Conservation (phyloP, 1,140 invertebrate genomes). For the Drosophila bipectinata region DNA sequence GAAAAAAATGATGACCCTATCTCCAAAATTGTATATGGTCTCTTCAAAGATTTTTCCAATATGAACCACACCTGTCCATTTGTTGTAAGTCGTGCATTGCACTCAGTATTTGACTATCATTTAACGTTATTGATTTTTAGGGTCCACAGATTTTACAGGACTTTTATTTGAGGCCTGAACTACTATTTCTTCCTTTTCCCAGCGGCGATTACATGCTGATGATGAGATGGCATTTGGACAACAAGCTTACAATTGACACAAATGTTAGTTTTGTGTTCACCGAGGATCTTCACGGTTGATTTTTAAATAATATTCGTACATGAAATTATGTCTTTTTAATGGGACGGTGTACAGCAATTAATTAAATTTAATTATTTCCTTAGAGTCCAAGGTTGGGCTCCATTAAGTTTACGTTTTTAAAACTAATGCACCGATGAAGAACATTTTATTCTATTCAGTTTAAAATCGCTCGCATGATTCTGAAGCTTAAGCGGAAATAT, state of each 20-base stretch:
- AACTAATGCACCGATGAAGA: too few relatives aligned
- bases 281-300: constrained; percentile 5
- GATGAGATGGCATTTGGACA: constrained; percentile 2
- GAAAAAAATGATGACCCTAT: background rate
- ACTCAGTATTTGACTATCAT: background rate
- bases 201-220: constrained; percentile 22
- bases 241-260: constrained; percentile 11
- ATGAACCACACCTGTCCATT: constrained; percentile 34
- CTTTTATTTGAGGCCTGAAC: constrained; percentile 22
- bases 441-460: too few relatives aligned
- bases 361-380: too few relatives aligned
- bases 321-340: too few relatives aligned
- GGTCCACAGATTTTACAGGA: constrained; percentile 3
- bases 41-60: constrained; percentile 20
- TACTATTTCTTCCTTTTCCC: constrained; percentile 16
- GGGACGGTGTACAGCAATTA: too few relatives aligned
- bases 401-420: too few relatives aligned
- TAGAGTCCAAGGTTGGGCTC: too few relatives aligned
- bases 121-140: background rate
- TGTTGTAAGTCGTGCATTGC: constrained; percentile 8
- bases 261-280: constrained; percentile 17
- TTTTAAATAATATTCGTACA: too few relatives aligned
- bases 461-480: too few relatives aligned
- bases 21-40: background rate
- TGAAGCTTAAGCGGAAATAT: too few relatives aligned